These are phyloP conservation scores for Campopleginae sp. DNA, from an alignment of 2,888 invertebrate species.

Conservation along the genomic window DNA sequence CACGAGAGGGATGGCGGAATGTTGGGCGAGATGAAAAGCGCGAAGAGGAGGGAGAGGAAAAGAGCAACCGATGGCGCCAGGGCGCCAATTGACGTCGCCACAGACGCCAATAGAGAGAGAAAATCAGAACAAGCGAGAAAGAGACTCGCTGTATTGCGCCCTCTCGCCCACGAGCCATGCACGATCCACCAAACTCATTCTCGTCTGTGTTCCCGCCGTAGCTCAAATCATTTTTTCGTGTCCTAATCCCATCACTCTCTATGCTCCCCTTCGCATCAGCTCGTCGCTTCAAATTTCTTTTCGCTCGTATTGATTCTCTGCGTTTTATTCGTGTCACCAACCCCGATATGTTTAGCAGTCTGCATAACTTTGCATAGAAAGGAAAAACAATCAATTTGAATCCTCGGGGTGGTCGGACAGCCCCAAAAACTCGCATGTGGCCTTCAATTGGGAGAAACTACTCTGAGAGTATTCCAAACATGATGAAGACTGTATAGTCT, in stretches of 20 bases:
- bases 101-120: conserved; percentile 70
- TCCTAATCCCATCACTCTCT: conserved; percentile 15
- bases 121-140: neutral
- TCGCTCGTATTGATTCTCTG: neutral
- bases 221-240: conserved; percentile 31
- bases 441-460: conserved; percentile 4
- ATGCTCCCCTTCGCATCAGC: neutral
- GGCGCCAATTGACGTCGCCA: conserved; percentile 75
- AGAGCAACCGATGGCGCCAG: conserved; percentile 74
- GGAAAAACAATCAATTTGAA: neutral
- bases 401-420: neutral
- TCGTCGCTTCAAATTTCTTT: neutral
- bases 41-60: conserved; percentile 42
- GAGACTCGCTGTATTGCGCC: conserved; percentile 49
- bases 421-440: neutral
- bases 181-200: conserved; percentile 30
- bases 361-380: neutral
- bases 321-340: neutral
- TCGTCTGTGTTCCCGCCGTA: conserved; percentile 40
- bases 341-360: neutral
- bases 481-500: conserved; percentile 5
- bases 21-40: conserved; percentile 28
- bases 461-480: neutral
- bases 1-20: conserved; percentile 46
- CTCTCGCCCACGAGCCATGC: conserved; percentile 32